Evolutionary conservation across 2,797 vertebrate species (phyloP).

Genomic region (Tarsius wallacei): DNA sequence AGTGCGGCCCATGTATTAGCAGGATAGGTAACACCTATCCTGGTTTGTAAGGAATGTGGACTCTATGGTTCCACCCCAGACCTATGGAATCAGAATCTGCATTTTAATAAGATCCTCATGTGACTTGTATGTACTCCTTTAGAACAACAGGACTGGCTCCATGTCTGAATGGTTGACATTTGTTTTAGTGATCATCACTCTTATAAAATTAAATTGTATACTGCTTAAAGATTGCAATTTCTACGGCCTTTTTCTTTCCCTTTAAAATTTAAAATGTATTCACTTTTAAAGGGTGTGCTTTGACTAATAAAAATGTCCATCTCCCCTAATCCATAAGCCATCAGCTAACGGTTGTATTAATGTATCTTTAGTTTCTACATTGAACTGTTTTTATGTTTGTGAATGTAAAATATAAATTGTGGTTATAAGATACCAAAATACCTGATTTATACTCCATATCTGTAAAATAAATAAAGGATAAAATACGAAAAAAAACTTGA

Average conservation of each 20-base stretch:
- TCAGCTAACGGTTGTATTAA: conserved; percentile 2
- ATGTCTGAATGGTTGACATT: neutral
- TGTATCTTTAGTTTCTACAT: conserved; percentile 52
- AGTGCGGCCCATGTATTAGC: neutral
- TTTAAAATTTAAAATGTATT: neutral
- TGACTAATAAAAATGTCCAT: neutral
- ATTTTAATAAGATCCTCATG: neutral
- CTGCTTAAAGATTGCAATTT: neutral
- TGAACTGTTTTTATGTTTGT: conserved; percentile 33
- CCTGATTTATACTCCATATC: too few relatives aligned
- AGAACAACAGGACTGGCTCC: neutral
- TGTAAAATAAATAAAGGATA: too few relatives aligned
- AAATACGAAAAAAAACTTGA: too few relatives aligned
- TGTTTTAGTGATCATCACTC: neutral
- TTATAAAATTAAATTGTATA: neutral
- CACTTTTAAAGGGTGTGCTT: conserved; percentile 13
- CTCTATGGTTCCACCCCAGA: neutral
- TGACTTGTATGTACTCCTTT: neutral
- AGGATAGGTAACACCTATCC: neutral
- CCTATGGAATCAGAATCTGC: neutral
- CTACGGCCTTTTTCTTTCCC: too few relatives aligned
- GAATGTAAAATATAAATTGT: conserved; percentile 33
- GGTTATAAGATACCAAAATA: conserved; percentile 38
- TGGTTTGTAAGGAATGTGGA: neutral
- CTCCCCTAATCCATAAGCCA: conserved; percentile 9